Evolutionary conservation across 1,140 invertebrate species (phyloP).

Genomic region (Holotrichia oblita): DNA sequence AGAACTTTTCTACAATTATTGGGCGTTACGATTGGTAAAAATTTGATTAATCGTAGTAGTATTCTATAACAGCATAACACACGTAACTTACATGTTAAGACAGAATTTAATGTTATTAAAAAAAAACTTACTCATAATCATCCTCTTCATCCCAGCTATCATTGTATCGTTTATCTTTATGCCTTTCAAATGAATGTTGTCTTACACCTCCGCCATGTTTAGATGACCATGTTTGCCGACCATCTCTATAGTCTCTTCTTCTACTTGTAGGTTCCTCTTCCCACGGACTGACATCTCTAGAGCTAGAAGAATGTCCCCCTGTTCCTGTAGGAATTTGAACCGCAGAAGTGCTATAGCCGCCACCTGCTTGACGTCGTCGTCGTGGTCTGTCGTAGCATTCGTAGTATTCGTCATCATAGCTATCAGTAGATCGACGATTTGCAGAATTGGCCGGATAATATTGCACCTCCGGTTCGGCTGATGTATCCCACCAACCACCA

Average conservation of each 20-base stretch:
- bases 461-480: constrained; percentile 55
- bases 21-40: no score
- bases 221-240: constrained; percentile 53
- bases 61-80: no score
- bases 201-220: constrained; percentile 46
- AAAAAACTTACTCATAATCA: constrained; percentile 63
- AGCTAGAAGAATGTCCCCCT: constrained; percentile 72
- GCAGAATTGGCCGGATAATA: constrained; percentile 54
- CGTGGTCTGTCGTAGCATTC: constrained; percentile 57
- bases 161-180: constrained; percentile 57
- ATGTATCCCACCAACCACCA: constrained; percentile 60
- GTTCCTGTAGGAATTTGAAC: constrained; percentile 56
- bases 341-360: constrained; percentile 43
- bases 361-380: constrained; percentile 48
- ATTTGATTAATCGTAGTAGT: no score
- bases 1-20: no score
- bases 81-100: no score
- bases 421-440: constrained; percentile 59
- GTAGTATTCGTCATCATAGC: constrained; percentile 60
- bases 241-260: constrained; percentile 55
- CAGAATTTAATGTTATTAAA: background rate
- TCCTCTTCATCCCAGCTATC: constrained; percentile 63
- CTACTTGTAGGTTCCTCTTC: constrained; percentile 69
- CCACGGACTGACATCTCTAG: constrained; percentile 76
- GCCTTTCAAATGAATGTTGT: constrained; percentile 54